Percentiles rank a stretch among this genome's conserved stretches.
phyloP scores from a whole-genome alignment of 2,113 vertebrate species.

The Spea multiplicata region DNA sequence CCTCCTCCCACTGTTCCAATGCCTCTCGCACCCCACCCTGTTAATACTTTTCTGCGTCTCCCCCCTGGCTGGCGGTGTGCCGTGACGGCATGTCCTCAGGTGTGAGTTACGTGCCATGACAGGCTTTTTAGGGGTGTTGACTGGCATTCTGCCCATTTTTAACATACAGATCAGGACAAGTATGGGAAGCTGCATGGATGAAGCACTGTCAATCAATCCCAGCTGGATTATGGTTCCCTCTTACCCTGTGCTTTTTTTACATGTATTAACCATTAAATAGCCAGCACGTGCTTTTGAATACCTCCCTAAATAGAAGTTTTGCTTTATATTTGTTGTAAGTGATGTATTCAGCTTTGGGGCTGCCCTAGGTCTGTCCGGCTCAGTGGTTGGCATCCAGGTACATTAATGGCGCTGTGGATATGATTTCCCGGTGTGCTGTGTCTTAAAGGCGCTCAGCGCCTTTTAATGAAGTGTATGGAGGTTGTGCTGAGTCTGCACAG shows the following conservation, averaged over 20 bases:
- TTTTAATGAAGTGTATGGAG: too few species aligned
- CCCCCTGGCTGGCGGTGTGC: background rate
- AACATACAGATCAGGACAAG: slow-evolving; percentile 37
- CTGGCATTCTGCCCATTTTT: slow-evolving; percentile 26
- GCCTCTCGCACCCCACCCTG: background rate
- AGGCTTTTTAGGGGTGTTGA: slow-evolving; percentile 24
- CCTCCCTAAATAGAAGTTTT: too few species aligned
- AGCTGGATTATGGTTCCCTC: background rate
- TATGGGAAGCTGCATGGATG: slow-evolving; percentile 11
- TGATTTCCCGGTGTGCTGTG: too few species aligned
- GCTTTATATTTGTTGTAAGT: too few species aligned
- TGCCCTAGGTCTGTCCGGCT: too few species aligned
- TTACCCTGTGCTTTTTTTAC: background rate
- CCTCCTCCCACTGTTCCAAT: slow-evolving; percentile 1
- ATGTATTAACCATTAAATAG: background rate
- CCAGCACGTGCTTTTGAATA: too few species aligned
- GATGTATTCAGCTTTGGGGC: too few species aligned
- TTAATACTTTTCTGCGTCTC: slow-evolving; percentile 21
- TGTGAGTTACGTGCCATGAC: slow-evolving; percentile 31
- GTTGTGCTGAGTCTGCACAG: too few species aligned
- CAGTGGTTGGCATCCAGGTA: too few species aligned
- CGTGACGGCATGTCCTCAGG: slow-evolving; percentile 1
- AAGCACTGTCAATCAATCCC: slow-evolving; percentile 13
- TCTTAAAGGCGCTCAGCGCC: too few species aligned
- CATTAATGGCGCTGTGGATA: too few species aligned